These are phyloP conservation scores for Panagrolaimus sp. DNA, from an alignment of 1,140 invertebrate species.

Conservation along the genomic window DNA sequence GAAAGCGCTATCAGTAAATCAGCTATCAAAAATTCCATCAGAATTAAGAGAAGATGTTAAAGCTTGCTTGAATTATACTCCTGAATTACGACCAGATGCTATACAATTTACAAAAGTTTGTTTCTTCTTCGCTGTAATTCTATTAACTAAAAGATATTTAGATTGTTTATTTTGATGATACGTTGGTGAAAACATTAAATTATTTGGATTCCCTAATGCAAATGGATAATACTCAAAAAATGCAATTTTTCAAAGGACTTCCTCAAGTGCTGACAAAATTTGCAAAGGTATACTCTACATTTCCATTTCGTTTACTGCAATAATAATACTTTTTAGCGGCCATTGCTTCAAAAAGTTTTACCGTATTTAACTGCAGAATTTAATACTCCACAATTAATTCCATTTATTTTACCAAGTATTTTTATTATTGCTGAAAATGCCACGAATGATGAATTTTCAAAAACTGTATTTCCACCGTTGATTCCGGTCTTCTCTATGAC, in stretches of 20 bases:
- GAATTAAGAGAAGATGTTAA: conserved; percentile 61
- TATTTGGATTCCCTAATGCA: conserved; percentile 92
- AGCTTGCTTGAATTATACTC: conserved; percentile 60
- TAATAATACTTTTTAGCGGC: conserved; percentile 21
- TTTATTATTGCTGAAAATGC: conserved; percentile 79
- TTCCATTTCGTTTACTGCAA: conserved; percentile 14
- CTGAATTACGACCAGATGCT: conserved; percentile 61
- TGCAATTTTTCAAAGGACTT: conserved; percentile 90
- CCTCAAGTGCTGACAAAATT: conserved; percentile 80
- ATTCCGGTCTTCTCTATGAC: conserved; percentile 81
- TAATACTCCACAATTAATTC: conserved; percentile 87
- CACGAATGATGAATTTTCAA: conserved; percentile 74
- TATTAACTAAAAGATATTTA: conserved; percentile 59
- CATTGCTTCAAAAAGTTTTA: conserved; percentile 68
- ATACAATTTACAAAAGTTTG: conserved; percentile 61
- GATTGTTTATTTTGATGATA: conserved; percentile 87
- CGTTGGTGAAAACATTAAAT: conserved; percentile 85
- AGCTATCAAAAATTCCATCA: conserved; percentile 58
- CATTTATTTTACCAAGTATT: conserved; percentile 87
- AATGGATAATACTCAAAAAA: conserved; percentile 96
- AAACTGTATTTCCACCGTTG: conserved; percentile 75
- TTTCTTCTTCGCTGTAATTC: background rate
- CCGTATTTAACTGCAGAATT: conserved; percentile 87
- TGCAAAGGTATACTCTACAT: conserved; percentile 61
- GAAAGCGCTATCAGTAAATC: conserved; percentile 53